These are phyloP conservation scores for Sylvilagus bachmani DNA, from an alignment of 2,113 vertebrate genomes.

Conservation along the genomic window DNA sequence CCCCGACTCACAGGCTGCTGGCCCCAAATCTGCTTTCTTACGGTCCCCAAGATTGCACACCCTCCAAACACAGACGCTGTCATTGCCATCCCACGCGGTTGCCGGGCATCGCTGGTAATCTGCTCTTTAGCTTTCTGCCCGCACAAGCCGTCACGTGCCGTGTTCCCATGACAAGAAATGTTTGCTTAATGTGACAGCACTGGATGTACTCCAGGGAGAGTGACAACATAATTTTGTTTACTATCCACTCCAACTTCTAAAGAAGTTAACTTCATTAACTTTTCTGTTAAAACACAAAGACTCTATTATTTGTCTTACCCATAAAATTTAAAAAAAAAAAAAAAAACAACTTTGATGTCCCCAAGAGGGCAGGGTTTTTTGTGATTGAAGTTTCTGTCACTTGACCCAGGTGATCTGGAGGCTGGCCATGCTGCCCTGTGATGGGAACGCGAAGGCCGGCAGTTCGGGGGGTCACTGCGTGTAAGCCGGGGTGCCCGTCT, in stretches of 20 bases:
- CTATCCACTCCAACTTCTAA: slow-evolving; percentile 78
- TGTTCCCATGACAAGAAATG: slow-evolving; percentile 73
- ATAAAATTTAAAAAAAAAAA: slow-evolving; percentile 79
- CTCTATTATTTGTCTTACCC: slow-evolving; percentile 81
- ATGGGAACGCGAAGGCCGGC: background rate
- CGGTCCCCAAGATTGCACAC: background rate
- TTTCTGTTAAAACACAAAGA: slow-evolving; percentile 83
- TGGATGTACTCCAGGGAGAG: slow-evolving; percentile 70
- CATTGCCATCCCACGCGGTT: background rate
- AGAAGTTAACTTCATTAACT: slow-evolving; percentile 86
- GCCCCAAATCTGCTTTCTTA: background rate
- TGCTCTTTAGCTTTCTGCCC: background rate
- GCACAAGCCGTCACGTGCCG: slow-evolving; percentile 18
- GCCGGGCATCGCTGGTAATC: background rate
- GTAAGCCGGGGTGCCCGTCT: background rate
- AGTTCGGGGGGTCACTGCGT: background rate
- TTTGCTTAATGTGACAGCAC: slow-evolving; percentile 80
- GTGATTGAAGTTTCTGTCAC: slow-evolving; percentile 84
- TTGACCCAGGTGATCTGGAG: slow-evolving; percentile 40
- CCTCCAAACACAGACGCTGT: background rate
- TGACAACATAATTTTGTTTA: slow-evolving; percentile 84
- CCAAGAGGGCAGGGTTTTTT: slow-evolving; percentile 63
- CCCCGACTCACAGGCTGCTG: background rate
- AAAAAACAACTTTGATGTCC: slow-evolving; percentile 82
- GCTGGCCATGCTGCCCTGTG: slow-evolving; percentile 59